These are phyloP conservation scores for Mobula hypostoma DNA, from an alignment of 2,113 vertebrate species.

Conservation along the genomic window DNA sequence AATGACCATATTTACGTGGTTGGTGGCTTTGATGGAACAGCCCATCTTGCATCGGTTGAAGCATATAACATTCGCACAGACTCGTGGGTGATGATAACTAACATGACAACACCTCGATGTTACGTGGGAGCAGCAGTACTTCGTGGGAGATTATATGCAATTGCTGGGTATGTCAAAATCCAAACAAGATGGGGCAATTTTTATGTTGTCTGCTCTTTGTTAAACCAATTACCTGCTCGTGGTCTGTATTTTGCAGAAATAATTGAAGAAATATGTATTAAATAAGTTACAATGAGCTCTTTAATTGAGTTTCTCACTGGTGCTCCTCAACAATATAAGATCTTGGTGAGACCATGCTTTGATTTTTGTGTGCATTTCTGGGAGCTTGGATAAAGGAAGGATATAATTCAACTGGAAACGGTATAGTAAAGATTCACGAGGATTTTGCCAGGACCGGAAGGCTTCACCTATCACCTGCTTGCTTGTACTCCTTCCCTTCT, in stretches of 20 bases:
- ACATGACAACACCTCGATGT: constrained; percentile 94
- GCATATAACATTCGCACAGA: constrained; percentile 95
- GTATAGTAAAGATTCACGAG: no score
- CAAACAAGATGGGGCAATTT: neutral
- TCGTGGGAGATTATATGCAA: constrained; percentile 86
- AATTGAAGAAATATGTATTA: neutral
- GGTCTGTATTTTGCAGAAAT: neutral
- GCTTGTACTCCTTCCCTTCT: no score
- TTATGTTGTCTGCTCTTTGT: no score
- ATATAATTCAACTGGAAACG: no score
- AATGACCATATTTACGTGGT: constrained; percentile 97
- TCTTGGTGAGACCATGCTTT: no score
- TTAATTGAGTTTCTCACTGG: neutral
- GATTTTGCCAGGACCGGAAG: no score
- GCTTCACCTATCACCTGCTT: no score
- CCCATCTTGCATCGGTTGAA: constrained; percentile 90
- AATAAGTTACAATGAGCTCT: neutral
- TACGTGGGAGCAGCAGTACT: constrained; percentile 94
- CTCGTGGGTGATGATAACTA: constrained; percentile 89
- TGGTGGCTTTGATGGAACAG: constrained; percentile 90
- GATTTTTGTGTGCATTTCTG: no score
- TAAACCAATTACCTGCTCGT: neutral
- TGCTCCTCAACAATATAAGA: neutral
- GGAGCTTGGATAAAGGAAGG: no score
- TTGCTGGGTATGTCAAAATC: constrained; percentile 73